Percentiles rank a stretch among this genome's conserved stretches.
phyloP scores from a whole-genome alignment of 2,797 vertebrate genomes.

The Vultur gryphus region DNA sequence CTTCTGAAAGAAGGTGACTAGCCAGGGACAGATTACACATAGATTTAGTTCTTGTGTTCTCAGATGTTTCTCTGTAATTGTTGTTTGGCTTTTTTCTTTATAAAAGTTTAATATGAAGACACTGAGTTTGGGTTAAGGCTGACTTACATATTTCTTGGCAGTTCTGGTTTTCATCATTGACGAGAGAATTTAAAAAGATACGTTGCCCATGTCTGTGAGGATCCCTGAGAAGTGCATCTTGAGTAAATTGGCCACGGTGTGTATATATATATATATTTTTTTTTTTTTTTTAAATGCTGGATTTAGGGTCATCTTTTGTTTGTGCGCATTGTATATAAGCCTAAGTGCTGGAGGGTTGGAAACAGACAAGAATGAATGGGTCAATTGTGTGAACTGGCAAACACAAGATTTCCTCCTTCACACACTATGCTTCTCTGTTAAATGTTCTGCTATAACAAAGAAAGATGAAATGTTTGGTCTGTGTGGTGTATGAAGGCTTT shows the following conservation, averaged over 20 bases:
- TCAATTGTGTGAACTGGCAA: constrained; percentile 20
- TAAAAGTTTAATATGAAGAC: constrained; percentile 18
- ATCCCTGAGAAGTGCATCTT: neutral
- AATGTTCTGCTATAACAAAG: constrained; percentile 17
- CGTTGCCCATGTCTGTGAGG: neutral
- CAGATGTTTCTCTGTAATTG: neutral
- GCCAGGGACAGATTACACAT: neutral
- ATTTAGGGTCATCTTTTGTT: constrained; percentile 1
- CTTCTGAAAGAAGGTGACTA: neutral
- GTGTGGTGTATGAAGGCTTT: neutral
- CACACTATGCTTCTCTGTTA: neutral
- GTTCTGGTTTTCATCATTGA: neutral
- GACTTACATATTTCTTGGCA: neutral
- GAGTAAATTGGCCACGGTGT: neutral
- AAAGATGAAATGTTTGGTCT: constrained; percentile 19
- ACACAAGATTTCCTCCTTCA: neutral
- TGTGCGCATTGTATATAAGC: neutral
- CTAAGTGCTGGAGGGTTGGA: neutral
- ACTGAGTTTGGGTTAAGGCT: neutral
- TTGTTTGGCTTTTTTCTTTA: constrained; percentile 9
- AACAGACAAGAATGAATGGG: constrained; percentile 6
- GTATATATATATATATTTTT: neutral
- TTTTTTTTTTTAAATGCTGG: neutral
- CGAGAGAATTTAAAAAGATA: neutral
- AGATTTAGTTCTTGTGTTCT: neutral